Conservation (phyloP, 1,140 invertebrate species). For the Drosophila azteca region DNA sequence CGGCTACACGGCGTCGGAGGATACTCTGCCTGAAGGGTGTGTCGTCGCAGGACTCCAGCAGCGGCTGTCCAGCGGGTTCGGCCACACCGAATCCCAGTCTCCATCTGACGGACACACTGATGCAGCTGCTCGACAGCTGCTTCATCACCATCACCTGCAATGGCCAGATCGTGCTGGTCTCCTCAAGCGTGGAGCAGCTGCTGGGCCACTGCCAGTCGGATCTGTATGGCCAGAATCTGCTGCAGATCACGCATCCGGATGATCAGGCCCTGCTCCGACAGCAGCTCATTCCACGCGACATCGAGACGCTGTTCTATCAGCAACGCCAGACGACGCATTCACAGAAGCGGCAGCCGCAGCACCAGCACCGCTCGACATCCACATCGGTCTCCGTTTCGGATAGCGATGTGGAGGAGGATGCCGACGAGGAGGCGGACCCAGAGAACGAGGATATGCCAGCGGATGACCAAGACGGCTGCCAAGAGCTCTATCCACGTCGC, state of each 20-base stretch:
- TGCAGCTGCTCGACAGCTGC: conserved; percentile 87
- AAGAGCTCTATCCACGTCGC: conserved; percentile 26
- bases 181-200: conserved; percentile 91
- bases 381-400: conserved; percentile 68
- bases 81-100: conserved; percentile 36
- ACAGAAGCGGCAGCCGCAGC: conserved; percentile 41
- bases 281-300: conserved; percentile 86
- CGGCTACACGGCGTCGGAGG: conserved; percentile 44
- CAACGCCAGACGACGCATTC: conserved; percentile 37
- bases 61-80: too few relatives aligned
- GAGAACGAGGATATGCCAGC: conserved; percentile 5
- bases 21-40: conserved; percentile 40
- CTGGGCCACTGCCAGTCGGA: conserved; percentile 94
- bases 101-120: conserved; percentile 79
- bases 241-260: conserved; percentile 90
- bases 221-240: conserved; percentile 92
- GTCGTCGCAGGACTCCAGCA: neutral
- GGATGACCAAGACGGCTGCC: conserved; percentile 6
- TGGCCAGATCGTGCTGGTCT: conserved; percentile 94
- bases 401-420: conserved; percentile 76
- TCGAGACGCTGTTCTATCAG: conserved; percentile 76
- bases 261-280: conserved; percentile 89
- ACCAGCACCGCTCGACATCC: conserved; percentile 48
- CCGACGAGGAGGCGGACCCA: conserved; percentile 49
- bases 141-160: conserved; percentile 91